Evolutionary conservation across 2,888 invertebrate genomes (phyloP).

Genomic region (Diplolepis rosae): DNA sequence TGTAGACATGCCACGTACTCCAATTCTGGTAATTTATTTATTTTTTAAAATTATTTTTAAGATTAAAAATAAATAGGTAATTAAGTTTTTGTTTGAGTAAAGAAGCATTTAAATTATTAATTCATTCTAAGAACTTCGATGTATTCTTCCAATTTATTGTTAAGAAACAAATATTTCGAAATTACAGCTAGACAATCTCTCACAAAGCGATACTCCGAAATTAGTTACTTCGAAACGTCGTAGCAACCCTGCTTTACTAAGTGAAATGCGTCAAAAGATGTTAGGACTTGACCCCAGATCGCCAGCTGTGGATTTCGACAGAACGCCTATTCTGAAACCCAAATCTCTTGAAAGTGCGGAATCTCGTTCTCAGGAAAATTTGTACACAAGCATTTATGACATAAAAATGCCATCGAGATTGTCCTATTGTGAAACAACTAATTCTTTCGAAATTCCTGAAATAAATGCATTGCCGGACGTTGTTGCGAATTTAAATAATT

Average conservation of each 20-base stretch:
- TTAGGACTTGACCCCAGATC: constrained; percentile 64
- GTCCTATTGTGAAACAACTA: constrained; percentile 59
- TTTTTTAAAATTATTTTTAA: background rate
- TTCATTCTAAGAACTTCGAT: no score
- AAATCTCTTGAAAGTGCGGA: constrained; percentile 48
- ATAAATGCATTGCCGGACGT: constrained; percentile 58
- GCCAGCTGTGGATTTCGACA: constrained; percentile 64
- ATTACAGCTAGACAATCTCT: background rate
- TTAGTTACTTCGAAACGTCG: background rate
- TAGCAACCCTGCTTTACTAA: background rate
- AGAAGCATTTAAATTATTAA: no score
- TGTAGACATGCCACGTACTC: constrained; percentile 45
- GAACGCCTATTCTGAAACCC: constrained; percentile 64
- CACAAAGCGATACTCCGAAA: constrained; percentile 6
- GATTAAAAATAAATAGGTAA: background rate
- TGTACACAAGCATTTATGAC: constrained; percentile 42
- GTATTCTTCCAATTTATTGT: no score
- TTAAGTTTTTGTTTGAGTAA: no score
- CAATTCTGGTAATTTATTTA: constrained; percentile 52
- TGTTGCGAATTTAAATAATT: background rate
- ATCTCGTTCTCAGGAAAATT: constrained; percentile 44
- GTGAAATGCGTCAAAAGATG: constrained; percentile 39
- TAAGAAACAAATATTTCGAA: background rate
- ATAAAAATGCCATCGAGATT: constrained; percentile 42
- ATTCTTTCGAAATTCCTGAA: constrained; percentile 54